Base-by-base conservation (phyloP, 2,888 invertebrate species). In the Mesopsocus fuscifrons region DNA sequence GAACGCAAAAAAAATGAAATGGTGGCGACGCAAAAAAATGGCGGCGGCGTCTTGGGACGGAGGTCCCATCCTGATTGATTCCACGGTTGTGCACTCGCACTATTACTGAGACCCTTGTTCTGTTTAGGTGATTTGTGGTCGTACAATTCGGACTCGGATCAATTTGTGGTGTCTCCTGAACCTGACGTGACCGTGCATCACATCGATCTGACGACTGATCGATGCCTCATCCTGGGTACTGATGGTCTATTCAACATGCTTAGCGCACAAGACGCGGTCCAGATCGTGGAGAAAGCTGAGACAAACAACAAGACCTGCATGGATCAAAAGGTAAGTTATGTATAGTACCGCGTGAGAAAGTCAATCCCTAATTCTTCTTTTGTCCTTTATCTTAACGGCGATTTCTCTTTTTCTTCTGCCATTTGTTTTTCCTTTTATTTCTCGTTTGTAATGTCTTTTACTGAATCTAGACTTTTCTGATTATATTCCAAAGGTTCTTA, bases 171-270 rank as follows among this genome's bases (percentile, higher is more conserved):
- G n/a, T 92, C 92, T 22, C 97, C 97, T 0, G 89, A 89, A 60
- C 97, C 97, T 0, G 97, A 98, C 65, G 87, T 94, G 9, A 74
- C 76, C 46, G 89, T 92, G 2, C 65, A 85, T 47, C 71, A 76
- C 48, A 80, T 91, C 51, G 81, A 89, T 60, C 72, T 85, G 11
- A 56, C 57, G 34, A 55, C 66, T 20, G 65, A 66, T 48, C 62
- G 83, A 52, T 97, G 94, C 65, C 67, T 97, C 33, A 82, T 97
- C 50, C 81, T 97, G 54, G 95, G 92, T 43, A 92, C 94, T 0
- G 97, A 98, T 61, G 97, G 97, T 0, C 65, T 97, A 26, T 97
- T 91, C 83, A 97, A 98, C 62, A 91, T 97, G 74, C 65, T 97
- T 48, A 75, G 77, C 2, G 72, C 91, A 0, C 74, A 79, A 51